Evolutionary conservation across 2,113 vertebrate species (phyloP), one percentile per base, ranked within the genome.

Genomic region (Corythaixoides concolor): DNA sequence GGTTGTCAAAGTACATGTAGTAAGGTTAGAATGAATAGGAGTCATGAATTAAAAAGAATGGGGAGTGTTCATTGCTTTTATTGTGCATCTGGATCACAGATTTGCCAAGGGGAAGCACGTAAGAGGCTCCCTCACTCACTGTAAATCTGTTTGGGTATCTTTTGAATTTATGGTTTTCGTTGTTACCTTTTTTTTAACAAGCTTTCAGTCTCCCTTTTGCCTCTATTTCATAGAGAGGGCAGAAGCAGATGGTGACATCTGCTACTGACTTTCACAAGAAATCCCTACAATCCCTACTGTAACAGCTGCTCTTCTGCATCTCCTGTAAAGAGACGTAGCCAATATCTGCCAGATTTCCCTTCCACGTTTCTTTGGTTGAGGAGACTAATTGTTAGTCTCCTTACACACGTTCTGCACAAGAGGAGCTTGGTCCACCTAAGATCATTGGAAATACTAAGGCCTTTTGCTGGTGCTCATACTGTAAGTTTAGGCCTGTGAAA

Each of bases 181-280:
- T 94, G 22, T 83, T 59, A 45, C 20, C 7, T 33, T 62, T 85
- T 67, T 69, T 59, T 30, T 1, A 53, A 84, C 56, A 70, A 81
- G 27, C 11, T 90, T 91, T 74, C 43, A 26, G 32, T 81, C 23
- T 85, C 16, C 12, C 15, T 89, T 86, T 87, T 84, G 12, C 76
- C 45, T 90, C 52, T 81, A 8, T 92, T 88, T 92, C 19, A 5
- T n/a, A 43, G 81, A 72, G 58, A 76, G 73, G 35, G 49, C 86
- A 94, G 56, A 93, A 93, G 80, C 94, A 97, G 92, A 53, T 97
- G 96, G 79, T 95, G 76, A 92, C 94, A 95, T 92, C 93, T 97
- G 94, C 92, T 87, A 74, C 81, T 2, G 13, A 87, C 87, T 89
- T 91, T 94, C 77, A 96, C 74, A 85, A 95, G 78, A 90, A 96